phyloP scores from a whole-genome alignment of 2,888 invertebrate genomes.

The Cephus sareptanus region DNA sequence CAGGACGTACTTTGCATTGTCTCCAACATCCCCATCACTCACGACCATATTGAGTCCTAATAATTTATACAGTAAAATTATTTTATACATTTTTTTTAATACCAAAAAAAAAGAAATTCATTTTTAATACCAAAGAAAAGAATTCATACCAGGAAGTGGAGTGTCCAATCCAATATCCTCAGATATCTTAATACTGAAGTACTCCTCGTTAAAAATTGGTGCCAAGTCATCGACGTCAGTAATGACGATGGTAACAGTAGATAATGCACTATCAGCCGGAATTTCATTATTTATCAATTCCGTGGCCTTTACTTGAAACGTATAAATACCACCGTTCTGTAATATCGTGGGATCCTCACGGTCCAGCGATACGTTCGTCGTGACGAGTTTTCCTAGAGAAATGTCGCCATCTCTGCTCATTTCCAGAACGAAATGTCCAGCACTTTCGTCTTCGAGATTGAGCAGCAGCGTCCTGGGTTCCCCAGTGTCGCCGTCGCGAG shows the following conservation, averaged over 20 bases:
- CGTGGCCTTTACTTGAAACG: conserved; percentile 78
- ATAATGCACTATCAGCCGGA: conserved; percentile 75
- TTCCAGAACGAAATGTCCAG: conserved; percentile 75
- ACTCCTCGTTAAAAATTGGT: conserved; percentile 76
- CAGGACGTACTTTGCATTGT: conserved; percentile 78
- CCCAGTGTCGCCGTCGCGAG: conserved; percentile 85
- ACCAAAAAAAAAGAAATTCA: neutral
- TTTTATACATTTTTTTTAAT: neutral
- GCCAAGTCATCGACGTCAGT: conserved; percentile 83
- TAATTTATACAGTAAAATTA: neutral
- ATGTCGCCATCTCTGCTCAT: conserved; percentile 70
- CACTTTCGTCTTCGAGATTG: conserved; percentile 76
- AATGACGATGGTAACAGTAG: conserved; percentile 80
- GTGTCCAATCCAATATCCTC: conserved; percentile 81
- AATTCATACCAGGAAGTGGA: conserved; percentile 69
- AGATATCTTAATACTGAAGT: conserved; percentile 77
- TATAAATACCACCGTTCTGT: conserved; percentile 83
- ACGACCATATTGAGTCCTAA: conserved; percentile 79
- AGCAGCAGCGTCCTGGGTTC: conserved; percentile 76
- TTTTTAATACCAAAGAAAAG: conserved; percentile 9
- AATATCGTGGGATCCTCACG: conserved; percentile 80
- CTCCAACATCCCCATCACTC: conserved; percentile 78
- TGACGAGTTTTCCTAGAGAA: conserved; percentile 70
- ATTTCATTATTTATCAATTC: conserved; percentile 79
- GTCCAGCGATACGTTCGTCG: conserved; percentile 76